A percentile compares a stretch with the other conserved stretches of the same genome.
phyloP scores from a whole-genome alignment of 2,113 vertebrate species.

The Penelope pileata region DNA sequence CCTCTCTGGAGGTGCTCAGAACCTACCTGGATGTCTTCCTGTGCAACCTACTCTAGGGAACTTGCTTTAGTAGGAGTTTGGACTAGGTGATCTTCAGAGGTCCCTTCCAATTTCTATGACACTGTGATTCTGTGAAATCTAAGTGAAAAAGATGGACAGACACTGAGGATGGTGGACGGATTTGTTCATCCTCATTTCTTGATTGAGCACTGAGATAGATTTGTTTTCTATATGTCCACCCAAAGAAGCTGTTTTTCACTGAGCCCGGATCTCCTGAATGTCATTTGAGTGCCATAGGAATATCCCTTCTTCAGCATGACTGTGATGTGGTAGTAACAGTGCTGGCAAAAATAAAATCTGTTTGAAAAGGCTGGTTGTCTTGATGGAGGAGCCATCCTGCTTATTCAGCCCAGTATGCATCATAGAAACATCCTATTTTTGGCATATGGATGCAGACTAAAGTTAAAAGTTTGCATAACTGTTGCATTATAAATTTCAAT shows the following conservation, averaged over 20 bases:
- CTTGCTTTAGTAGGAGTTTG: too few relatives aligned
- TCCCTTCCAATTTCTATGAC: too few relatives aligned
- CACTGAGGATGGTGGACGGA: background rate
- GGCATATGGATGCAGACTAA: background rate
- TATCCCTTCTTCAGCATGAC: background rate
- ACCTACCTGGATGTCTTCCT: too few relatives aligned
- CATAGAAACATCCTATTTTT: background rate
- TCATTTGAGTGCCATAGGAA: background rate
- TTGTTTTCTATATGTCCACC: fast-evolving
- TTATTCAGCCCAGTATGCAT: background rate
- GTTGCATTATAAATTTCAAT: background rate
- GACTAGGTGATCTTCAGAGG: too few relatives aligned
- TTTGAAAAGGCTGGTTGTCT: background rate
- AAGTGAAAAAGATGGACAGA: background rate
- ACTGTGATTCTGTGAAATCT: background rate
- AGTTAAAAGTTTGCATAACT: background rate
- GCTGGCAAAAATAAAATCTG: background rate
- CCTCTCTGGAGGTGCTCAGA: too few relatives aligned
- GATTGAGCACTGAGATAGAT: background rate
- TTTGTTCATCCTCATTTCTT: background rate
- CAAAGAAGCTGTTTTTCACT: background rate
- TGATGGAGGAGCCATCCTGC: background rate
- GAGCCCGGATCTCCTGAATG: background rate
- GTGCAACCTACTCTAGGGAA: too few relatives aligned
- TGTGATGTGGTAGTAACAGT: background rate